Evolutionary conservation across 2,113 vertebrate genomes (phyloP), one percentile per base, ranked within the genome.

Genomic region (Columba janthina): DNA sequence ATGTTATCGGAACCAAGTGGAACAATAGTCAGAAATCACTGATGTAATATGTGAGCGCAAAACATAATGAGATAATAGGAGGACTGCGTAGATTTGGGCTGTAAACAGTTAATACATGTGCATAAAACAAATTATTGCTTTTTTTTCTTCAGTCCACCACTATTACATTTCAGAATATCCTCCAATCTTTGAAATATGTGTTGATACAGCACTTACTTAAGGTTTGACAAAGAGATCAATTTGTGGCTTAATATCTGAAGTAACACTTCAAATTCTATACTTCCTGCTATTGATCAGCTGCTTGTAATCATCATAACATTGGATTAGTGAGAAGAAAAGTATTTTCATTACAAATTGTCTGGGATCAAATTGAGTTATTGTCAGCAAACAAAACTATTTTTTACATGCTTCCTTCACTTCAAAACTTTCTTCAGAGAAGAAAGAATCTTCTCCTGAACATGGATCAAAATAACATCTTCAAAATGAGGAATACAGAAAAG

Each of bases 201-300:
- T 94, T 94, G 85, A 85, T 81, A 64, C 21, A 91, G 83, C 81
- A 86, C 58, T 94, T 91, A 89, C 60, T 91, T 81, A 56, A 48
- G 54, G 36, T 84, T 91, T 94, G 93, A 84, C 84, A 90, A 81
- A 36, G 61, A 94, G 58, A 97, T 92, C 91, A 90, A 96, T 97
- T 86, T 85, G 94, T 78, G 85, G 85, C 86, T 94, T 94, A 86
- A 88, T 85, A 96, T 81, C 85, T 58, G 42, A 94, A 90, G 75
- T 62, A 89, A 90, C 53, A 60, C 72, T 90, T 94, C 18, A 58
- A 89, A 40, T 72, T 84, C 77, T 83, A 29, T 56, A 56, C 73
- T 88, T 95, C 69, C 85, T 7, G 8, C 51, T 94, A 96, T 90
- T 62, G 94, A 96, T 92, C 61, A 51, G 69, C 44, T 90, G 44